Base-by-base conservation (phyloP, 2,113 vertebrate species). In the Balaeniceps rex region DNA sequence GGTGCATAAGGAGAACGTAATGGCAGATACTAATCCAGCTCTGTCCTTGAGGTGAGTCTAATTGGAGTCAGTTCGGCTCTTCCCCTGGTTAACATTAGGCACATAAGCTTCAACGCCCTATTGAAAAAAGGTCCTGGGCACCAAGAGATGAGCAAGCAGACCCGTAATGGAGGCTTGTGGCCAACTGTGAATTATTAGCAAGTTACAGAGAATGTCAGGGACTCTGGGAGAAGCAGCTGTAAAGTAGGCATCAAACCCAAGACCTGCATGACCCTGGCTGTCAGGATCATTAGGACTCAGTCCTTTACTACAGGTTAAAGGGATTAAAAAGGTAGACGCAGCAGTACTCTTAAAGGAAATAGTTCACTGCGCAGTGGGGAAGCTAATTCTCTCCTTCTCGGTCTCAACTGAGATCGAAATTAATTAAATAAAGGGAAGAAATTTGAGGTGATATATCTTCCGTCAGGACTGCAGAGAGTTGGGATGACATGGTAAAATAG, bases 381-480 rank as follows among this genome's bases (percentile, higher is more conserved):
- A 72, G 70, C 40, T 65, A 49, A 84, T 76, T 96, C 61, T 87
- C 34, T 87, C 54, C 75, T 60, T 13, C 51, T 54, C 6, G 1
- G 16, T 87, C 52, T 94, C 31, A 90, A 65, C 22, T 1, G 28
- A 89, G 55, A 71, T 55, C 0, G 6, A 87, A 93, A 91, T 87
- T 75, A 95, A 68, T 93, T 87, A 69, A 95, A 84, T 75, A 91
- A 94, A 76, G 44, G 22, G 40, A 71, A 85, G 70, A 85, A 87
- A 93, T 91, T 47, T 72, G 54, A 85, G 40, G 40, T 78, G 54
- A 12, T 88, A 2, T 8, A 22, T 91, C 44, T 80, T 90, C 66
- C 5, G 1, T 85, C 65, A 68, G n/a, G 40, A 76, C 65, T 90
- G 49, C 52, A 65, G 55, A 87, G 80, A 66, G 29, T 60, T 94